Conservation (phyloP, 1,140 invertebrate species). For the Scaptomyza hsui region DNA sequence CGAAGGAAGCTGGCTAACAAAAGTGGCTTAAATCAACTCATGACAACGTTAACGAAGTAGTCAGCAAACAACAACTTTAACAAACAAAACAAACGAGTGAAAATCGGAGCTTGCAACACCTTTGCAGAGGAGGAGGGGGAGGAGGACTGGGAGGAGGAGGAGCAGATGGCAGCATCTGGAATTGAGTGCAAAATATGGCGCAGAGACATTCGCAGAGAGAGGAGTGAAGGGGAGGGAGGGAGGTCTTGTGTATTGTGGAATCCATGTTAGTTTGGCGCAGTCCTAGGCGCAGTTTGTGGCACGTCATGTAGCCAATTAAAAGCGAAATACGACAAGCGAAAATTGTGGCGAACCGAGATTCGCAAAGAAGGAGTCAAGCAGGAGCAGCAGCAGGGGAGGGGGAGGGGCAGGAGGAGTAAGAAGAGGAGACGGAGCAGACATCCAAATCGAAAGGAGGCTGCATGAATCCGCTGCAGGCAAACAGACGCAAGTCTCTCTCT, state of each 20-base stretch:
- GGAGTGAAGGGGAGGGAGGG: not conserved
- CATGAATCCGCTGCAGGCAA: not conserved
- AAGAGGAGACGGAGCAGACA: slow-evolving; percentile 11
- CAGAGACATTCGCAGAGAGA: slow-evolving; percentile 13
- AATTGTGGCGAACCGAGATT: slow-evolving; percentile 55
- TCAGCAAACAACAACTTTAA: slow-evolving; percentile 59
- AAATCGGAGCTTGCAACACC: slow-evolving; percentile 60
- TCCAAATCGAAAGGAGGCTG: slow-evolving; percentile 28
- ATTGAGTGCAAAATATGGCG: slow-evolving; percentile 81
- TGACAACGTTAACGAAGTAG: slow-evolving; percentile 78
- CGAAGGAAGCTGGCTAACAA: slow-evolving; percentile 48
- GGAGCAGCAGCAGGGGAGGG: no score
- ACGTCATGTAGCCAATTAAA: slow-evolving; percentile 82
- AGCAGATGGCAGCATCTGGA: slow-evolving; percentile 52
- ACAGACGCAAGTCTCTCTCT: slow-evolving; percentile 17
- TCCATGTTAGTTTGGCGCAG: slow-evolving; percentile 72
- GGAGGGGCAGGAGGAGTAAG: not conserved
- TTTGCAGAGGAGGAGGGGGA: slow-evolving; percentile 15
- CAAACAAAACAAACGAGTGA: slow-evolving; percentile 67
- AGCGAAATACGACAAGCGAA: slow-evolving; percentile 77
- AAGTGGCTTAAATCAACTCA: slow-evolving; percentile 77
- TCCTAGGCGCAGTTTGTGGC: slow-evolving; percentile 67
- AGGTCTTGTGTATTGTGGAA: slow-evolving; percentile 62
- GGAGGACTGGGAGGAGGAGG: slow-evolving; percentile 24
- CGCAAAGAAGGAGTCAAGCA: not conserved